Evolutionary conservation across 2,113 vertebrate genomes (phyloP), one percentile per base, ranked within the genome.

Genomic region (Etheostoma spectabile): DNA sequence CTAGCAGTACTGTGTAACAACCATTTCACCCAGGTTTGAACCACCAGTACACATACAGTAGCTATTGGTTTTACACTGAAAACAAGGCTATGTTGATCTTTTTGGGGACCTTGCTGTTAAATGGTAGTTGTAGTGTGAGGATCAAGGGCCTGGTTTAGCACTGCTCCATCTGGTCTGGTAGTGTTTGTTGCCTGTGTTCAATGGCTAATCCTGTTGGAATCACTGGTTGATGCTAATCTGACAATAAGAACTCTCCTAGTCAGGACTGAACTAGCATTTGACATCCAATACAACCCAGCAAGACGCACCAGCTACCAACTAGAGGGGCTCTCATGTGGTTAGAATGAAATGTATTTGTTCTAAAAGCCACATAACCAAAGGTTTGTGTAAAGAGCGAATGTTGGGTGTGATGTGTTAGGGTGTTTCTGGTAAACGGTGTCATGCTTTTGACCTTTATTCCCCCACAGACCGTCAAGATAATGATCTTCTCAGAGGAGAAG

Each of bases 91-190:
- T 35, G 35, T 46, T 61, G 16, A 80, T 74, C 59, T 53, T 33
- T 63, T 14, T 35, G 45, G 56, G 59, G 22, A 5, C 42, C 15
- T 16, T 72, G 66, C 35, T n/a, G 67, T 63, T 19, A 64, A 59
- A 24, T 33, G 60, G 38, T 24, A 64, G 61, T 8, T 15, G 35
- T 55, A 22, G 59, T 79, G 76, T 46, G 68, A 61, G 68, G 35
- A 21, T 70, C 68, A 79, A 33, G 11, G 2, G 48, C 52, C 57
- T 60, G 68, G 2, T 52, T 75, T 46, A 59, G 24, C 49, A 38
- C 56, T 22, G 38, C 67, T 75, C 88, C 91, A 91, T 88, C 82
- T 93, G 91, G 27, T 70, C 66, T 77, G 65, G 35, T 71, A 6
- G 70, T 70, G 60, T 76, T 22, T 45, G 56, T 12, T 8, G 59